phyloP scores from a whole-genome alignment of 2,888 invertebrate species.

The Pandemis corylana region DNA sequence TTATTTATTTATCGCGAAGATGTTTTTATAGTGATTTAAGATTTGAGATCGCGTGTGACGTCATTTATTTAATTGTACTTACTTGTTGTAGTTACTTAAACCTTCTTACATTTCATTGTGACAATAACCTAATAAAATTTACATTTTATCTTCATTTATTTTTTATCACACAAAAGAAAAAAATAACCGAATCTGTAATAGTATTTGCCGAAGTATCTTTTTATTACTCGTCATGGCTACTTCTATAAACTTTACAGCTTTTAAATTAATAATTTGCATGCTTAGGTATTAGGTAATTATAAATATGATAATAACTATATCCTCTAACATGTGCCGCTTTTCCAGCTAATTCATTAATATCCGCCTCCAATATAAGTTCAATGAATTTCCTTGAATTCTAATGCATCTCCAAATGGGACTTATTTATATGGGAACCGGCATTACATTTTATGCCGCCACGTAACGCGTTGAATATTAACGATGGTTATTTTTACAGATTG shows the following conservation, averaged over 20 bases:
- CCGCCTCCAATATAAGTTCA: constrained; percentile 53
- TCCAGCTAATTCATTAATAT: constrained; percentile 44
- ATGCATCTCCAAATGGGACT: constrained; percentile 49
- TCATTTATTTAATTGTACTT: not conserved
- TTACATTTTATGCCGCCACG: constrained; percentile 59
- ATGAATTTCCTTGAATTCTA: constrained; percentile 68
- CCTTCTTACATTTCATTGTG: too few species aligned
- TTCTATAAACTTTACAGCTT: not conserved
- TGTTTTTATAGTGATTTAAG: constrained; percentile 21
- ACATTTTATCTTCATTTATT: too few species aligned
- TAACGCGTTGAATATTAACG: constrained; percentile 53
- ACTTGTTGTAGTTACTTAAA: too few species aligned
- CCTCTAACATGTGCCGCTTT: not conserved
- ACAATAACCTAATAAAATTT: too few species aligned
- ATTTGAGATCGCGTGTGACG: constrained; percentile 14
- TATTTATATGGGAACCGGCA: constrained; percentile 53
- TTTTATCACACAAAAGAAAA: too few species aligned
- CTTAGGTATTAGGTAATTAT: not conserved
- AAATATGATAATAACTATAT: not conserved
- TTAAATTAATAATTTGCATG: not conserved
- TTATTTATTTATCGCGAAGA: constrained; percentile 20
- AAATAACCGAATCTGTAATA: not conserved
- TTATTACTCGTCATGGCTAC: not conserved
- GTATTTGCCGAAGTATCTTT: not conserved
- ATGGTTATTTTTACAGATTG: constrained; percentile 27